Percentiles rank a stretch among this genome's conserved stretches.
These are phyloP conservation scores for Pedetes capensis DNA, from an alignment of 2,113 vertebrate species.

Conservation along the genomic window DNA sequence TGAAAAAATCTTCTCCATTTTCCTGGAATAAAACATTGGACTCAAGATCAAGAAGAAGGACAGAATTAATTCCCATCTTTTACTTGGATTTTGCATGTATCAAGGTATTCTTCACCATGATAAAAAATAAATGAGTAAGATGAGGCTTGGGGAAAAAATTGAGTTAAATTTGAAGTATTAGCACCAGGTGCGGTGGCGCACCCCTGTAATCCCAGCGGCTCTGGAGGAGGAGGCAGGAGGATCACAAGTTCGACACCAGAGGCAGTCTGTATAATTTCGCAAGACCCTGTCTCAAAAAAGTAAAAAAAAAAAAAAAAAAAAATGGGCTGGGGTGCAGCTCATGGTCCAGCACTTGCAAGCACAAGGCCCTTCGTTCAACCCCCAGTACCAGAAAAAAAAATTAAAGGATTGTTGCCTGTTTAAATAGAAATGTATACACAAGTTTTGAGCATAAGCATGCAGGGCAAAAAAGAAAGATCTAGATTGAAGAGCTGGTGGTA, in stretches of 20 bases:
- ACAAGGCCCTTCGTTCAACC: too few species aligned
- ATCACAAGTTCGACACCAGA: too few species aligned
- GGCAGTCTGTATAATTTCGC: too few species aligned
- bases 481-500: neutral
- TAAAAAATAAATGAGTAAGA: neutral
- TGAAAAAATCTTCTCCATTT: neutral
- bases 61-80: neutral
- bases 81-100: neutral
- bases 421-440: neutral
- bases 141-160: neutral
- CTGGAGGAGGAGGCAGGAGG: too few species aligned
- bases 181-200: too few species aligned
- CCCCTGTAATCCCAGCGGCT: too few species aligned
- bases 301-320: too few species aligned
- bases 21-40: neutral
- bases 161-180: neutral
- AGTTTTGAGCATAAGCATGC: neutral
- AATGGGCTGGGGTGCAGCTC: too few species aligned
- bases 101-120: neutral
- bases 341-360: too few species aligned
- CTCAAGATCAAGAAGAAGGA: neutral
- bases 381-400: too few species aligned
- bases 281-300: too few species aligned
- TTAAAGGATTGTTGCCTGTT: neutral
- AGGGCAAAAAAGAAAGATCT: neutral